Conservation (phyloP, 2,888 invertebrate species). For the Harmothoe impar region DNA sequence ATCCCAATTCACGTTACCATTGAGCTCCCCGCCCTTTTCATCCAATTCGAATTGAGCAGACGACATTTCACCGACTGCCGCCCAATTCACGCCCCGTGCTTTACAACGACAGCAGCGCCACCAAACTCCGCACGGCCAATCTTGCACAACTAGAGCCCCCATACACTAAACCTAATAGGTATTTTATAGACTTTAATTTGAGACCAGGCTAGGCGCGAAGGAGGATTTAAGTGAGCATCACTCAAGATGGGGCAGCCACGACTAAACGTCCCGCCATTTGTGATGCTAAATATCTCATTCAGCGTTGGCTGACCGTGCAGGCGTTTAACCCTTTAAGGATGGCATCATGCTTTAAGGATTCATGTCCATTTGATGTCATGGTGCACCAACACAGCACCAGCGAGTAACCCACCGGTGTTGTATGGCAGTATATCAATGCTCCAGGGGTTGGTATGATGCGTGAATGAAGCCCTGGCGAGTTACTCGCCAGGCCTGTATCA, state of each 20-base stretch:
- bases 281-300: constrained; percentile 48
- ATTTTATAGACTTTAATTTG: constrained; percentile 62
- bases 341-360: not conserved
- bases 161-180: constrained; percentile 57
- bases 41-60: not conserved
- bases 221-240: constrained; percentile 43
- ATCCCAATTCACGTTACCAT: not conserved
- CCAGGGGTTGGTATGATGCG: no score
- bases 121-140: not conserved
- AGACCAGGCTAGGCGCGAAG: constrained; percentile 1
- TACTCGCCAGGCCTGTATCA: no score
- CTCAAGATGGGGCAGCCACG: not conserved
- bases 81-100: constrained; percentile 31
- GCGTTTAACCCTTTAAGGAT: not conserved
- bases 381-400: not conserved
- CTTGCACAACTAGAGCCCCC: constrained; percentile 53
- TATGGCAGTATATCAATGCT: no score
- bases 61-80: constrained; percentile 11
- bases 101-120: constrained; percentile 59
- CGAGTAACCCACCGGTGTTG: no score
- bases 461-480: no score
- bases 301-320: not conserved
- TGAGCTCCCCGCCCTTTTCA: not conserved
- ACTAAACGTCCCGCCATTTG: constrained; percentile 44
- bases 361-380: not conserved